Evolutionary conservation across 2,797 vertebrate species (phyloP), one percentile per base, ranked within the genome.

Genomic region (Botia almorhae): DNA sequence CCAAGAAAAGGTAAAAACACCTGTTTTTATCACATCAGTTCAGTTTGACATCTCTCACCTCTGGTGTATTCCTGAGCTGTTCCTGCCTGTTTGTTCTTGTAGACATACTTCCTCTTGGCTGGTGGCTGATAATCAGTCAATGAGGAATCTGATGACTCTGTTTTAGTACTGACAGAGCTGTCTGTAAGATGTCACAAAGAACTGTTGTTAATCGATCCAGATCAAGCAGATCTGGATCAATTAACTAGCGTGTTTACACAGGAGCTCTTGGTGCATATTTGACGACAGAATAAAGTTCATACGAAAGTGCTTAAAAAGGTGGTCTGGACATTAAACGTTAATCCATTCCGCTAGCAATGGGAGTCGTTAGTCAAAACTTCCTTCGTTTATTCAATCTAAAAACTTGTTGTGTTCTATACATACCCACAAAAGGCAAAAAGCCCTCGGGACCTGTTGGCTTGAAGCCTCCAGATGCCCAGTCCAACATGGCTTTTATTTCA

Each of bases 391-490:
- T 8, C 39, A 43, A 43, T 43, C 39, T 10, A 43, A 43, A 7
- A 43, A 8, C 7, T 8, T 43, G 39, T 65, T 65, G 61, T n/a
- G 36, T 29, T 21, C 4, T 26, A 14, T 53, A 68, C 69, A 10
- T 74, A 80, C 78, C 78, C n/a, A 43, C 82, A 69, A 70, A 85
- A 2, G 64, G 84, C 21, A 69, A 0, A 76, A 94, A 92, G 36
- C 92, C 92, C 0, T 88, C 80, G 0, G 94, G 88, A 74, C 94
- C 94, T 8, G 80, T 75, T 0, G 94, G 94, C 51, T 92, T 85
- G 84, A 95, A 95, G 17, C 93, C 94, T 29, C 78, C 88, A n/a
- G 80, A 84, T 29, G 93, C 94, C 94, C 94, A 95, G 14, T 93
- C 87, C 80, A 95, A 10, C 94, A 95, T 94, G 80, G 86, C 19